phyloP scores from a whole-genome alignment of 1,140 invertebrate genomes.

The Tetramorium parvispinum region DNA sequence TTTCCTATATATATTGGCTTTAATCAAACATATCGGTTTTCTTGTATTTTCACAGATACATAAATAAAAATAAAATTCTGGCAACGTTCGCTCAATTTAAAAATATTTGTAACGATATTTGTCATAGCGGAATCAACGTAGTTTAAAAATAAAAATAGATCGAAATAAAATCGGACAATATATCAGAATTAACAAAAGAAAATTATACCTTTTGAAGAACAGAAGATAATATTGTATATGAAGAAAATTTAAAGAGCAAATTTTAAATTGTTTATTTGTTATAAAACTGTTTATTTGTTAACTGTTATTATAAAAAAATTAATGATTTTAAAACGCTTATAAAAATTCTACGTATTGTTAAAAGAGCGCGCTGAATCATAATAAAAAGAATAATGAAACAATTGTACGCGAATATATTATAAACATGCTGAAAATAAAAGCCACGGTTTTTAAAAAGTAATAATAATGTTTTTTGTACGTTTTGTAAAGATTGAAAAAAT shows the following conservation, averaged over 20 bases:
- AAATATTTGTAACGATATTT: neutral
- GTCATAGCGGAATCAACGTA: neutral
- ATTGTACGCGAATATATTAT: neutral
- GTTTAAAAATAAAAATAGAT: neutral
- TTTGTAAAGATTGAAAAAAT: neutral
- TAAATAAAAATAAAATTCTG: neutral
- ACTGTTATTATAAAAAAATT: neutral
- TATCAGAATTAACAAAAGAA: neutral
- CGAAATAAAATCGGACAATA: neutral
- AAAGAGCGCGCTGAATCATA: neutral
- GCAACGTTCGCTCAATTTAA: neutral
- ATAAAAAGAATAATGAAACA: neutral
- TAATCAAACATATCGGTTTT: neutral
- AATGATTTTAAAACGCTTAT: neutral
- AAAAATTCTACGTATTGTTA: conserved; percentile 5
- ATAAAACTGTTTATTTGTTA: too few species aligned
- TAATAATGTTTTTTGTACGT: neutral
- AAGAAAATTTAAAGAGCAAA: neutral
- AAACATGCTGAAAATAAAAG: neutral
- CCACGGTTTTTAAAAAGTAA: neutral
- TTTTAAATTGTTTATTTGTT: neutral
- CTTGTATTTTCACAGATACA: neutral
- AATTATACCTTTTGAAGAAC: neutral
- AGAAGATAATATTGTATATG: neutral
- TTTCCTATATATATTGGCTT: neutral